Base-by-base conservation (phyloP, 2,888 invertebrate genomes). In the Hemistola chrysoprasaria region DNA sequence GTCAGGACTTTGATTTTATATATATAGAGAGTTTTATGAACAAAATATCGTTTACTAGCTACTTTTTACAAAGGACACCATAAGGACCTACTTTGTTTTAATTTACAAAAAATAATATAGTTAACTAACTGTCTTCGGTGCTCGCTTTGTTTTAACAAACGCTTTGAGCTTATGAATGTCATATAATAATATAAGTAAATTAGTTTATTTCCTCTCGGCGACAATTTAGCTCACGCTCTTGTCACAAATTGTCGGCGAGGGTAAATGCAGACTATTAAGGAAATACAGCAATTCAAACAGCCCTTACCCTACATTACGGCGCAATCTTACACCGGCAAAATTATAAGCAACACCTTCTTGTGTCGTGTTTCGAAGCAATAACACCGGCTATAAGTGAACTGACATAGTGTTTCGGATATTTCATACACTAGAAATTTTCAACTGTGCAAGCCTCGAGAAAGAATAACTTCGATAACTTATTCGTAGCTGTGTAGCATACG, bases 231-330 rank as follows among this genome's bases (percentile, higher is more conserved):
- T 78, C 81, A 81, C 86, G 85, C 77, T 81, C 83, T 80, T 81
- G 80, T 87, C 86, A 81, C 86, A 83, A 88, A 87, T 87, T 83
- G 86, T 86, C 77, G 85, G 71, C 83, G 76, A 67, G 80, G 86
- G 82, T 87, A 87, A 87, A 84, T 85, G 85, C 78, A 82, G 82
- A 84, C 84, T 87, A 87, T 87, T 87, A 87, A 80, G 87, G 87
- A 87, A 87, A 87, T 87, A 88, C 87, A 86, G 83, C 85, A 85
- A 86, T 87, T 84, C 85, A 71, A 76, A 62, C 78, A 77, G 75
- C 80, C 81, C 85, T 86, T 85, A 85, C 83, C 85, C 82, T 69
- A 78, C 70, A 87, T 88, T 86, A 87, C 76, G 50, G 81, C 76
- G 84, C 82, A 88, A 87, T 88, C 87, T 85, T 79, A 79, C 70